Base-by-base conservation (phyloP, 2,797 vertebrate species). In the Poeciliopsis presidionis region DNA sequence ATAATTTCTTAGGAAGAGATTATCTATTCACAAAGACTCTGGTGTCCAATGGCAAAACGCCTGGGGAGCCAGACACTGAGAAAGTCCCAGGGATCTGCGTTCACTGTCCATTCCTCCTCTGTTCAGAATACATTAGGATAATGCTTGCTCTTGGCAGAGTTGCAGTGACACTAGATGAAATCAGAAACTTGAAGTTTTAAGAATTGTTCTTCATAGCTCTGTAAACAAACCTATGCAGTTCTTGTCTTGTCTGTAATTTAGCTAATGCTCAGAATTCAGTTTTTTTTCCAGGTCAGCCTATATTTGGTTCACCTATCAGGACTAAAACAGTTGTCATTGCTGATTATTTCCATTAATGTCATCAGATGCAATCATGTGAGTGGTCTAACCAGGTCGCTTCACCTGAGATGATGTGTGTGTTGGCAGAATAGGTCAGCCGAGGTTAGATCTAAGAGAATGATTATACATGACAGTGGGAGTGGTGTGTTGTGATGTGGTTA, bases 1-100 rank as follows among this genome's bases (percentile, higher is more conserved):
- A 91, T 93, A 86, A 93, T 94, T 94, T 93, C 91, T 92, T 85
- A 92, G 91, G 90, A 86, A 88, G 89, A 91, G 93, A 94, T 94
- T 93, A 94, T 94, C 91, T 90, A 78, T 92, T 90, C 91, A 92
- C 90, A 92, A 91, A 93, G 91, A 89, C 86, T 36, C 86, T 83
- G 61, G 86, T 90, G 91, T 92, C 88, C 86, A 33, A 88, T 87
- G 86, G 89, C 86, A 86, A 43, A 86, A 84, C 76, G 88, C 89
- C 88, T 83, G 61, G 84, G 87, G 88, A 92, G 87, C 45, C 77
- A 81, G 86, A 88, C 88, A 85, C 45, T 83, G 86, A 92, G 84
- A 91, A 87, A 91, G 90, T 88, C 87, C 79, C 86, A 76, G 80
- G 81, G 87, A 91, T 93, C 80, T 88, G 80, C 84, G 76, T 87